A percentile compares a stretch with the other conserved stretches of the same genome.
Evolutionary conservation across 1,140 invertebrate species (phyloP).

Genomic region (Aphaenogaster floridana): DNA sequence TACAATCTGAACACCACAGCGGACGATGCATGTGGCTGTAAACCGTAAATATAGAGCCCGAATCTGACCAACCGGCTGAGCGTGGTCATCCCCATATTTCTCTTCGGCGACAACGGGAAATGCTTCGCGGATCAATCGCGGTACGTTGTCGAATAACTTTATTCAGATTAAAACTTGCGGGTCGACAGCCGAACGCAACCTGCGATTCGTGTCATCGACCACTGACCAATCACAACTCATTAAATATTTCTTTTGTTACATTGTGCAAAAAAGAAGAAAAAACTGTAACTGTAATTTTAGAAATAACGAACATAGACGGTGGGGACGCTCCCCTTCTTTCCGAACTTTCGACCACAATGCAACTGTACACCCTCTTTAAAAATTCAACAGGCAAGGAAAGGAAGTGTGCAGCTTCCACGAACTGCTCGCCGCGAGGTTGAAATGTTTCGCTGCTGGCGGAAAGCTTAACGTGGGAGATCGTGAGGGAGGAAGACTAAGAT

Average conservation of each 20-base stretch:
- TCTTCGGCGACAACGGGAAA: not conserved
- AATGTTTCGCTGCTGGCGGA: constrained; percentile 1
- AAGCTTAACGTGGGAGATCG: not conserved
- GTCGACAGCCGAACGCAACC: not conserved
- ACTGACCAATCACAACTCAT: not conserved
- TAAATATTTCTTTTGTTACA: constrained; percentile 2
- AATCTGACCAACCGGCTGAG: not conserved
- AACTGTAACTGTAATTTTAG: not conserved
- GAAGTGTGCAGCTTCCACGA: not conserved
- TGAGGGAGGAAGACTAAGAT: not conserved
- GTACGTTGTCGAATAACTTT: not conserved
- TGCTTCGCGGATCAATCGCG: not conserved
- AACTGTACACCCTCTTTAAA: constrained; percentile 32
- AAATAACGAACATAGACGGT: not conserved
- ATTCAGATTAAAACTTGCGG: not conserved
- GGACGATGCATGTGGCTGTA: constrained; percentile 8
- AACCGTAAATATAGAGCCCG: constrained; percentile 1
- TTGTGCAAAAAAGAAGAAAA: not conserved
- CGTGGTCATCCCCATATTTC: not conserved
- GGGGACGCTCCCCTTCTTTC: not conserved
- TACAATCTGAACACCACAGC: constrained; percentile 11
- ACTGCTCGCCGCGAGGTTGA: not conserved
- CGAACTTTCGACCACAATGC: not conserved
- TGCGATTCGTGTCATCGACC: not conserved
- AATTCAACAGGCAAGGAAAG: constrained; percentile 19